Evolutionary conservation across 2,888 invertebrate species (phyloP).

Genomic region (Holacanthella duospinosa): DNA sequence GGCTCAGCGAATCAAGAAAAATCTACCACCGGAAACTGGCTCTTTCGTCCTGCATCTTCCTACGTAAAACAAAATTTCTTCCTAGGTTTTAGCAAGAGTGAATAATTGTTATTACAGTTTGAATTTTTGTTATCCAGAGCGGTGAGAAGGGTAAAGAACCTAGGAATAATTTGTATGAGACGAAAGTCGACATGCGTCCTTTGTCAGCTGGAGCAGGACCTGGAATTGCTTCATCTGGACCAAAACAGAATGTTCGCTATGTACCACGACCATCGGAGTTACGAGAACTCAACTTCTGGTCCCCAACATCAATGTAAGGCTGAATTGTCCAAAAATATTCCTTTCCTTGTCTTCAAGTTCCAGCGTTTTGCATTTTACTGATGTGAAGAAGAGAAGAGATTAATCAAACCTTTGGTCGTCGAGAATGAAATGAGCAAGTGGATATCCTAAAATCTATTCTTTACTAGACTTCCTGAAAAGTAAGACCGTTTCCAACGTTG

Average conservation of each 20-base stretch:
- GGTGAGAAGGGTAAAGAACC: slow-evolving; percentile 1
- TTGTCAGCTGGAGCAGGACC: background rate
- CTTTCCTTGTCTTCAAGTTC: too few species aligned
- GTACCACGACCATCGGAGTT: slow-evolving; percentile 53
- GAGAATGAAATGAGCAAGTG: too few species aligned
- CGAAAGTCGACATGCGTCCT: slow-evolving; percentile 25
- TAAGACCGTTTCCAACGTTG: too few species aligned
- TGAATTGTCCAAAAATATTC: too few species aligned
- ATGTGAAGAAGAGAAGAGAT: too few species aligned
- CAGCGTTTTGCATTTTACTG: too few species aligned
- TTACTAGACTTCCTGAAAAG: too few species aligned
- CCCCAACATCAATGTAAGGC: slow-evolving; percentile 70
- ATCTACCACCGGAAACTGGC: slow-evolving; percentile 22
- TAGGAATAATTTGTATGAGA: slow-evolving; percentile 26
- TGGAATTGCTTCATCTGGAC: background rate
- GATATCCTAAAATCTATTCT: too few species aligned
- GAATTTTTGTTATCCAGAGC: background rate
- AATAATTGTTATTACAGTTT: background rate
- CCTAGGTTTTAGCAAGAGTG: background rate
- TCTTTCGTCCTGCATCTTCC: slow-evolving; percentile 27
- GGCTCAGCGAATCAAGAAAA: slow-evolving; percentile 13
- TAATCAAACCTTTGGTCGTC: too few species aligned
- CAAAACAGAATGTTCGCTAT: slow-evolving; percentile 24
- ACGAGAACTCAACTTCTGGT: slow-evolving; percentile 75
- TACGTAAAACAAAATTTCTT: background rate